These are phyloP conservation scores for Papilio protenor DNA, from an alignment of 2,888 invertebrate genomes.

Conservation along the genomic window DNA sequence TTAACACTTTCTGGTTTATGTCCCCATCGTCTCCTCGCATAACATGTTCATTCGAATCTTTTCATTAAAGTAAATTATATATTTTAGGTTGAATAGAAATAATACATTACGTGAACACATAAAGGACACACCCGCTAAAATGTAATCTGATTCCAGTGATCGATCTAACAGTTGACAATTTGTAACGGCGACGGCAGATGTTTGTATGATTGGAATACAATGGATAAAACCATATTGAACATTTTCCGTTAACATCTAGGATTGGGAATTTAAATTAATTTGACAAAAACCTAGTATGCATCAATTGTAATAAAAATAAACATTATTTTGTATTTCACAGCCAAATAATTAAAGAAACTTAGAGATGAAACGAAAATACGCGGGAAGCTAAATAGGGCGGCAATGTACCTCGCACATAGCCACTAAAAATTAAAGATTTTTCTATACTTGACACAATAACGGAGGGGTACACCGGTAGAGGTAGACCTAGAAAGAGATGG, in stretches of 20 bases:
- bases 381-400: no score
- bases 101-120: slow-evolving; percentile 43
- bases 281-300: neutral
- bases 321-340: no score
- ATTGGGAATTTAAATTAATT: neutral
- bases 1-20: no score
- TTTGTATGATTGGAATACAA: slow-evolving; percentile 47
- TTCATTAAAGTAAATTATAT: neutral
- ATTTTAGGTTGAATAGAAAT: slow-evolving; percentile 9
- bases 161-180: slow-evolving; percentile 51
- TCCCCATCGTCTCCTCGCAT: no score
- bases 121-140: slow-evolving; percentile 49
- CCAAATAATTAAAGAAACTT: no score
- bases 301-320: no score
- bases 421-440: no score
- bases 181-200: slow-evolving; percentile 51
- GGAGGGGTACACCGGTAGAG: no score
- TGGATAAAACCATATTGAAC: neutral
- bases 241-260: neutral
- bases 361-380: no score
- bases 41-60: neutral
- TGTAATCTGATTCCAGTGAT: slow-evolving; percentile 54
- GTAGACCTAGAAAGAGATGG: no score
- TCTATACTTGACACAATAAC: no score
- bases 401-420: no score